These are phyloP conservation scores for Orientallactaga sibirica DNA, from an alignment of 2,797 vertebrate species.

Conservation along the genomic window DNA sequence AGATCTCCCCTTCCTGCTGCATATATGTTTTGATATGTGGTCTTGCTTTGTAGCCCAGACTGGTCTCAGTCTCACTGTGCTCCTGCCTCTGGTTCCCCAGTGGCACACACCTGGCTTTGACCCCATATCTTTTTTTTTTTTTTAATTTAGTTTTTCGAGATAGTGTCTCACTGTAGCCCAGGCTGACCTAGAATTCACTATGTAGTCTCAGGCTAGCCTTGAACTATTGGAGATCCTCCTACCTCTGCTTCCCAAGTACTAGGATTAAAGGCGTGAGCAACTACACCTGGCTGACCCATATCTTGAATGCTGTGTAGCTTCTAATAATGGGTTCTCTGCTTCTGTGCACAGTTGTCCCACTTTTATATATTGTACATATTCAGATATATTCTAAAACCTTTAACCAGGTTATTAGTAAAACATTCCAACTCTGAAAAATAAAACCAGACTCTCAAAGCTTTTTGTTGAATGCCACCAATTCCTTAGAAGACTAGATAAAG, in stretches of 20 bases:
- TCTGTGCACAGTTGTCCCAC: not conserved
- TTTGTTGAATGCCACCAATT: not conserved
- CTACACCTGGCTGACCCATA: not conserved
- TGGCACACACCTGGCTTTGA: not conserved
- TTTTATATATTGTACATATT: constrained; percentile 2
- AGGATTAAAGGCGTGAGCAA: too few relatives aligned
- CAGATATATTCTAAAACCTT: constrained; percentile 25
- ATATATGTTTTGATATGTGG: not conserved
- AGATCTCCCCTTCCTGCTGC: not conserved
- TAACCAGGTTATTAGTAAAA: not conserved
- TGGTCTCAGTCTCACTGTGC: not conserved
- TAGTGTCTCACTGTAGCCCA: too few relatives aligned
- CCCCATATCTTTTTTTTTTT: too few relatives aligned
- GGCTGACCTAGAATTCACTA: too few relatives aligned
- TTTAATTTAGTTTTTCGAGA: too few relatives aligned
- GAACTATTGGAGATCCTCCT: too few relatives aligned
- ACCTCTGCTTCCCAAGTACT: too few relatives aligned
- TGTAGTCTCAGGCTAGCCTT: too few relatives aligned
- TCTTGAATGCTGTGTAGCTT: not conserved
- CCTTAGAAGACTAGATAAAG: constrained; percentile 7
- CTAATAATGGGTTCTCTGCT: not conserved
- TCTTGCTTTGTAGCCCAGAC: not conserved
- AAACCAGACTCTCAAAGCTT: not conserved
- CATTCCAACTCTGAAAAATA: constrained; percentile 24
- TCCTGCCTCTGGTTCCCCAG: not conserved